phyloP scores from a whole-genome alignment of 2,797 vertebrate genomes.

The Sternarchorhynchus goeldii region DNA sequence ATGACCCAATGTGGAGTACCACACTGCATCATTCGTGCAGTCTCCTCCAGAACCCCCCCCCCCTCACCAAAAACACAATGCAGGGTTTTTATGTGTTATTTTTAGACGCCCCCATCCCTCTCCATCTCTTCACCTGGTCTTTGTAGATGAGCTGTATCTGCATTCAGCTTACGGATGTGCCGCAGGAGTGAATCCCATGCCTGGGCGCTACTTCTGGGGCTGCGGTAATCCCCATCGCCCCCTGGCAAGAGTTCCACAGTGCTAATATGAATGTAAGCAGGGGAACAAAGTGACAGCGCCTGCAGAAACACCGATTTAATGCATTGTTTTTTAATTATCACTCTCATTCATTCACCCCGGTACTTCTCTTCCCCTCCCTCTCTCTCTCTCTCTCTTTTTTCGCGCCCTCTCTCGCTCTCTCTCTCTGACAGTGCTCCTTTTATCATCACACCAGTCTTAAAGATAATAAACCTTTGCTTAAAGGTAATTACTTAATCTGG shows the following conservation, averaged over 20 bases:
- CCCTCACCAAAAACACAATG: neutral
- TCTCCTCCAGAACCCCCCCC: neutral
- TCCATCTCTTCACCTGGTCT: conserved; percentile 12
- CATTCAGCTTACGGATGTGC: conserved; percentile 65
- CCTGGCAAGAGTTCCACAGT: conserved; percentile 65
- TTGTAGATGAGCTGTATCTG: conserved; percentile 62
- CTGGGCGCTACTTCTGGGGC: conserved; percentile 53
- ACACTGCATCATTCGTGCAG: neutral
- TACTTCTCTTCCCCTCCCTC: conserved; percentile 35
- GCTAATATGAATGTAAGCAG: conserved; percentile 76
- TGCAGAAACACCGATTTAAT: conserved; percentile 68
- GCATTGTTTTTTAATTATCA: conserved; percentile 77
- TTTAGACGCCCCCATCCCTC: conserved; percentile 17
- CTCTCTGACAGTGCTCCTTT: conserved; percentile 74
- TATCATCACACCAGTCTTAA: conserved; percentile 77
- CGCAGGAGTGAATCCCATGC: conserved; percentile 58
- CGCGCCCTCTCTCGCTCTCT: conserved; percentile 16
- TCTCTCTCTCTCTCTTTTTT: conserved; percentile 42
- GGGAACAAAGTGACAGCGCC: conserved; percentile 66
- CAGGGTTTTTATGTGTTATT: conserved; percentile 54
- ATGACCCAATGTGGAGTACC: neutral
- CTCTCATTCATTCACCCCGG: conserved; percentile 60
- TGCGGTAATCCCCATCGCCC: conserved; percentile 64
- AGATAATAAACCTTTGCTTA: conserved; percentile 92
- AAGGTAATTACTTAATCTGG: conserved; percentile 97